phyloP scores from a whole-genome alignment of 2,888 invertebrate species.

The Polymixis flavicincta region DNA sequence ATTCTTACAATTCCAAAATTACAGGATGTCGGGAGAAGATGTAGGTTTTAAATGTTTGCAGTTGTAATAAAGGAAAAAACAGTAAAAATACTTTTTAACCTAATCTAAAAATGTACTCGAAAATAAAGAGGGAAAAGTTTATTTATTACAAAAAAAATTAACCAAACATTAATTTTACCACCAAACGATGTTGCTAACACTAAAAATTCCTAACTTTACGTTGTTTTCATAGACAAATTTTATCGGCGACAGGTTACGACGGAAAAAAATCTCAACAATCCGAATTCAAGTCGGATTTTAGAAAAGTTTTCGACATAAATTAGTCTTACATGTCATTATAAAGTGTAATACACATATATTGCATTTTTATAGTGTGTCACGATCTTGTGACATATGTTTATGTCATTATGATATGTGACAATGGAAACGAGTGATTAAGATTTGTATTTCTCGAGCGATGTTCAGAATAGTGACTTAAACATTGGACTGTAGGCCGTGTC shows the following conservation, averaged over 20 bases:
- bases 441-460: conserved; percentile 2
- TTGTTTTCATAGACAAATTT: conserved; percentile 51
- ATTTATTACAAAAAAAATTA: no score
- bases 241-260: conserved; percentile 48
- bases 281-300: conserved; percentile 20
- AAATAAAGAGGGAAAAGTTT: background rate
- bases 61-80: background rate
- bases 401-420: conserved; percentile 29
- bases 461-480: background rate
- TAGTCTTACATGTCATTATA: conserved; percentile 46
- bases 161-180: conserved; percentile 34
- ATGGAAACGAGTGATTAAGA: conserved; percentile 15
- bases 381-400: conserved; percentile 39
- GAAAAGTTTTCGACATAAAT: conserved; percentile 42
- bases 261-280: conserved; percentile 42
- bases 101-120: conserved; percentile 3
- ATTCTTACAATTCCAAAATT: background rate
- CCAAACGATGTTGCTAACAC: conserved; percentile 23
- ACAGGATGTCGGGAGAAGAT: background rate
- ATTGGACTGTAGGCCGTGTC: background rate
- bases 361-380: conserved; percentile 44
- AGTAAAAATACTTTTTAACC: background rate
- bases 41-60: no score
- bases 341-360: conserved; percentile 34
- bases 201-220: conserved; percentile 42